Conservation (phyloP, 2,113 vertebrate species). For the Myiozetetes cayanensis region DNA sequence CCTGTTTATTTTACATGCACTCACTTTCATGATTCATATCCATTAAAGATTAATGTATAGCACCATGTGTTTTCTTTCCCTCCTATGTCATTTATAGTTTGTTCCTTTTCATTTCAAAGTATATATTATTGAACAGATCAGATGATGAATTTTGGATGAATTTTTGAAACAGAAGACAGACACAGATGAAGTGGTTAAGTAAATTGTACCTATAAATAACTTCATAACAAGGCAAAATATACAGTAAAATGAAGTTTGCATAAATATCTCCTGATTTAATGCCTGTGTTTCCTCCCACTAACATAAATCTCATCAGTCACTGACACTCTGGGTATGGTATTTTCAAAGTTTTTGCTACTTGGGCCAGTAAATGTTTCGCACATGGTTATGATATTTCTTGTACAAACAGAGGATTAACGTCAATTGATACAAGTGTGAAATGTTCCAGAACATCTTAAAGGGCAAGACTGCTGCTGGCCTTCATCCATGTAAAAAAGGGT, state of each 20-base stretch:
- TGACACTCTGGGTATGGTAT: not conserved
- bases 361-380: not conserved
- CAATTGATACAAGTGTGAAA: not conserved
- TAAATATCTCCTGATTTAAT: slow-evolving; percentile 13
- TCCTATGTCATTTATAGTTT: slow-evolving; percentile 11
- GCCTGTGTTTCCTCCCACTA: not conserved
- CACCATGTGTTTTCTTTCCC: slow-evolving; percentile 9
- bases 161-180: slow-evolving; percentile 41
- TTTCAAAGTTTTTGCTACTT: not conserved
- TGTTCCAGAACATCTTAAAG: not conserved
- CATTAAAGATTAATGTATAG: slow-evolving; percentile 39
- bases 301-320: not conserved
- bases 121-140: slow-evolving; percentile 52
- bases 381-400: not conserved
- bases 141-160: slow-evolving; percentile 42
- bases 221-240: slow-evolving; percentile 21
- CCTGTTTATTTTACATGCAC: not conserved
- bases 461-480: not conserved
- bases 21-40: not conserved
- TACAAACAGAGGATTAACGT: not conserved
- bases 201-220: slow-evolving; percentile 52
- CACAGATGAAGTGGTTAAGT: slow-evolving; percentile 23
- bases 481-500: not conserved
- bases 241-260: slow-evolving; percentile 6
- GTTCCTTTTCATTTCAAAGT: slow-evolving; percentile 51